A percentile compares a stretch with the other conserved stretches of the same genome.
phyloP scores from a whole-genome alignment of 1,140 invertebrate species.

The Mesaphorura yosii region DNA sequence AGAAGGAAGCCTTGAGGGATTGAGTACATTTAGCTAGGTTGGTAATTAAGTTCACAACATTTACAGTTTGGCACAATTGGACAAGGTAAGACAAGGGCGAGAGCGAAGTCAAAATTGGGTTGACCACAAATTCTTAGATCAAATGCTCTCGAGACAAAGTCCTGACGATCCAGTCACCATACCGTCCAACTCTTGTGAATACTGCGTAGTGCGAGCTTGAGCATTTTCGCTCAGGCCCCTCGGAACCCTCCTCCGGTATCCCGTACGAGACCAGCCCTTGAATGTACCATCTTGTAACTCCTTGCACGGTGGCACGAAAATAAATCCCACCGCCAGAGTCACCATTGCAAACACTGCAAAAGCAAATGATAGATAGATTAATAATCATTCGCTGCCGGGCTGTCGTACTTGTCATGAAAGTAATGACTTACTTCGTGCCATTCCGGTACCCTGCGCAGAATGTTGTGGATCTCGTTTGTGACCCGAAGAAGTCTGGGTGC shows the following conservation, averaged over 20 bases:
- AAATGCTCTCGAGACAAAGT: conserved; percentile 26
- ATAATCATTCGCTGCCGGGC: neutral
- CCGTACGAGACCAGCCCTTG: conserved; percentile 29
- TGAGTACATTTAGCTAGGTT: neutral
- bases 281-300: conserved; percentile 24
- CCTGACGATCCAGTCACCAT: conserved; percentile 28
- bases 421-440: conserved; percentile 10
- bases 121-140: conserved; percentile 7
- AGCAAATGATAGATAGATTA: neutral
- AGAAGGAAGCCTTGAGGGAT: neutral
- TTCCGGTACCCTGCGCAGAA: conserved; percentile 29
- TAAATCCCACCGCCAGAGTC: conserved; percentile 21
- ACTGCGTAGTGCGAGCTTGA: conserved; percentile 27
- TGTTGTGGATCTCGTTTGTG: conserved; percentile 28
- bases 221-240: too few species aligned
- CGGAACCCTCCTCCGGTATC: conserved; percentile 20
- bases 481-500: conserved; percentile 27
- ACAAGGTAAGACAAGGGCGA: neutral
- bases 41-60: neutral
- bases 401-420: neutral
- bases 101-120: neutral
- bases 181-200: conserved; percentile 28
- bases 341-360: conserved; percentile 25
- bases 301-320: conserved; percentile 20
- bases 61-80: neutral